phyloP scores from a whole-genome alignment of 2,797 vertebrate species.

The Synaphobranchus kaupii region DNA sequence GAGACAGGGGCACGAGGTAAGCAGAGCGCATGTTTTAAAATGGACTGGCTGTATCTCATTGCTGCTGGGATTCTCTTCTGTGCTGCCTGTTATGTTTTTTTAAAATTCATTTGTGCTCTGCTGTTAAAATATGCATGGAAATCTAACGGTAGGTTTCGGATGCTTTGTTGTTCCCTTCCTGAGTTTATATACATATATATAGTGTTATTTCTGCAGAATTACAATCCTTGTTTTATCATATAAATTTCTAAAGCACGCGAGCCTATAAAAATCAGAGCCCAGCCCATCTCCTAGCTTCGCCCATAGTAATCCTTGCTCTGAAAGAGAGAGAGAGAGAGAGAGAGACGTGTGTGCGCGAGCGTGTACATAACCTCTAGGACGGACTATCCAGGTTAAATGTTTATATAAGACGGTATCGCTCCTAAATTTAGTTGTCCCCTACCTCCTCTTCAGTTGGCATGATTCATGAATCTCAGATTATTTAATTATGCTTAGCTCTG shows the following conservation, averaged over 20 bases:
- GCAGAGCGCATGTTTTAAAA: conserved; percentile 33
- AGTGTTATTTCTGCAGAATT: background rate
- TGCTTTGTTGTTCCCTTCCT: background rate
- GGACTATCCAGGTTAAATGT: background rate
- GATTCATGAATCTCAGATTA: background rate
- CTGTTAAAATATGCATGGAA: background rate
- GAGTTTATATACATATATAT: background rate
- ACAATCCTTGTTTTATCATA: background rate
- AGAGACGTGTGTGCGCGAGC: background rate
- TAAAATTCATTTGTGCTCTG: background rate
- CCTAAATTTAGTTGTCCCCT: background rate
- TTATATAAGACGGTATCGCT: background rate
- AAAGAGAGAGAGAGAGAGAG: background rate
- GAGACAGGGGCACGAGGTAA: conserved; percentile 63
- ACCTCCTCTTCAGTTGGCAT: background rate
- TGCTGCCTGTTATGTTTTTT: conserved; percentile 14
- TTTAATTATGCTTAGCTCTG: background rate
- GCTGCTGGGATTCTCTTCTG: background rate
- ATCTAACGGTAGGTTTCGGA: background rate
- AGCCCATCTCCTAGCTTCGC: background rate
- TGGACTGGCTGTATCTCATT: conserved; percentile 1
- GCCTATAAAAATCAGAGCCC: background rate
- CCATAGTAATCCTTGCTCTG: background rate
- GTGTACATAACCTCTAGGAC: background rate
- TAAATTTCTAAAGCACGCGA: background rate